These are phyloP conservation scores for Limonius californicus DNA, from an alignment of 1,140 invertebrate genomes.

Conservation along the genomic window DNA sequence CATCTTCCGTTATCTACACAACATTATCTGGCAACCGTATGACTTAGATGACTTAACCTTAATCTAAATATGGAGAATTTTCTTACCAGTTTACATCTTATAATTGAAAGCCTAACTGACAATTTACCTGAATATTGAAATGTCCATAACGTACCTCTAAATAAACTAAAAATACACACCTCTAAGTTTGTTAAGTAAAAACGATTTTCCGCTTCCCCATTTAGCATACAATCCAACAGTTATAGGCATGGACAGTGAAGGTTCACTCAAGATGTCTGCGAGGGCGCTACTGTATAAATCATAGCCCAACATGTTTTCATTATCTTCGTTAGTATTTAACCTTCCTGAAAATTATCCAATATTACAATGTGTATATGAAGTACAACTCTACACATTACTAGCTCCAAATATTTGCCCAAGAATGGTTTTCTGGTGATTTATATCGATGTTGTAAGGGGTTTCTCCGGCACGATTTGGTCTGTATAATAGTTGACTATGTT, in stretches of 20 bases:
- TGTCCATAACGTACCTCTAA: too few species aligned
- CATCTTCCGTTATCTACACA: too few species aligned
- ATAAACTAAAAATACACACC: too few species aligned
- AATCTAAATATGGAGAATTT: not conserved
- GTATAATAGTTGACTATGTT: slow-evolving; percentile 94
- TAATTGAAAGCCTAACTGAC: too few species aligned
- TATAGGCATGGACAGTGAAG: slow-evolving; percentile 91
- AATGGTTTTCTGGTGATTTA: slow-evolving; percentile 90
- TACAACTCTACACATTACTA: slow-evolving; percentile 54
- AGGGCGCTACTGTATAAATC: slow-evolving; percentile 95
- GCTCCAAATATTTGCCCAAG: slow-evolving; percentile 94
- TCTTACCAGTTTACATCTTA: too few species aligned
- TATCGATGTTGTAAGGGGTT: slow-evolving; percentile 97
- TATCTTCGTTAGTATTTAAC: slow-evolving; percentile 93
- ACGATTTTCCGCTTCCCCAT: slow-evolving; percentile 98
- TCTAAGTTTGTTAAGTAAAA: slow-evolving; percentile 88
- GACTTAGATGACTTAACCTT: too few species aligned
- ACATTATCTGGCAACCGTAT: too few species aligned
- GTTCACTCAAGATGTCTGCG: slow-evolving; percentile 95
- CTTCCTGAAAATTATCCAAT: slow-evolving; percentile 55
- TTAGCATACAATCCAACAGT: slow-evolving; percentile 95
- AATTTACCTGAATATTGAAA: too few species aligned
- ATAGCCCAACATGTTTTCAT: slow-evolving; percentile 96
- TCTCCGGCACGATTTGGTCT: slow-evolving; percentile 92
- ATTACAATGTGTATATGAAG: not conserved